Percentiles rank a stretch among this genome's conserved stretches.
Evolutionary conservation across 2,888 invertebrate genomes (phyloP).

Genomic region (Adelphocoris suturalis): DNA sequence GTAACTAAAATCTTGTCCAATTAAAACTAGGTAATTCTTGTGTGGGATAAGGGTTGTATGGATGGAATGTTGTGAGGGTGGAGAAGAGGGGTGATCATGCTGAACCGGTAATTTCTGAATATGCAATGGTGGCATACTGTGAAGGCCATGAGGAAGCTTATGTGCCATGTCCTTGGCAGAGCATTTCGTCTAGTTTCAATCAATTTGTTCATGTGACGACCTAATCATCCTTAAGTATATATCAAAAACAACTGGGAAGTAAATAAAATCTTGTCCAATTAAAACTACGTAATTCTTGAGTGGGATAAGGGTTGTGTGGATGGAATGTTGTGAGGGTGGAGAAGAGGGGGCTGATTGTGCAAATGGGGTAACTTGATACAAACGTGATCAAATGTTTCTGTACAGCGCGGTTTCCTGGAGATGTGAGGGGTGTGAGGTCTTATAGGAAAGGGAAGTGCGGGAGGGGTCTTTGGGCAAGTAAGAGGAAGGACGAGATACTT

Average conservation of each 20-base stretch:
- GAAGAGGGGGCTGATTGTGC: not conserved
- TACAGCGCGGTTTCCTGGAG: constrained; percentile 23
- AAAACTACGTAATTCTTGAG: not conserved
- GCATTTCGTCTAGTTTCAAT: too few relatives aligned
- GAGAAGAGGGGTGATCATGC: too few relatives aligned
- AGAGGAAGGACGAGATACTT: constrained; percentile 63
- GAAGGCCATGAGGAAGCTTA: too few relatives aligned
- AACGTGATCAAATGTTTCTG: constrained; percentile 51
- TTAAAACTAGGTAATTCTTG: too few relatives aligned
- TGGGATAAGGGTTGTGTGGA: not conserved
- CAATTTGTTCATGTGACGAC: too few relatives aligned
- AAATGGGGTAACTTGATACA: constrained; percentile 43
- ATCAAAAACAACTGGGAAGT: too few relatives aligned
- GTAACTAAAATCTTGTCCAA: too few relatives aligned
- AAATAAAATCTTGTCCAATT: too few relatives aligned
- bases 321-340: not conserved
- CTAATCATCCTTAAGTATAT: too few relatives aligned
- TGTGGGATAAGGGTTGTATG: not conserved
- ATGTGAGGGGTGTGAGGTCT: not conserved
- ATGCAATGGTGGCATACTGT: too few relatives aligned
- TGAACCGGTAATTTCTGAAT: too few relatives aligned
- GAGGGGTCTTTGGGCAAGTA: not conserved
- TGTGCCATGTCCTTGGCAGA: too few relatives aligned
- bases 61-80: not conserved
- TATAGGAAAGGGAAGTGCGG: not conserved